Conservation (phyloP, 2,797 vertebrate genomes). For the Sebastes miniatus region DNA sequence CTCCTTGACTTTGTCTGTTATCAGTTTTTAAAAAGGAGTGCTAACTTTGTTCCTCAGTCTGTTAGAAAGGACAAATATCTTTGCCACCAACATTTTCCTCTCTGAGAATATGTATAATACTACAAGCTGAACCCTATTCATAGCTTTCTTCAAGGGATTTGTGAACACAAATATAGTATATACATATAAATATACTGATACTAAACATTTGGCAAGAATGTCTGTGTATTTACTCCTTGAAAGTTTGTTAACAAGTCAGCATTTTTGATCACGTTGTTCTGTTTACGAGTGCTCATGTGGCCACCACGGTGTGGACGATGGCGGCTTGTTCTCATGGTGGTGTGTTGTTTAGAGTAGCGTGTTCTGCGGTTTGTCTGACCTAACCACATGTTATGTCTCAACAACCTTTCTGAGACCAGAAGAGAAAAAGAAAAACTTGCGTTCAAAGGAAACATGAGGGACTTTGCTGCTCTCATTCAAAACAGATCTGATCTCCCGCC, state of each 20-base stretch:
- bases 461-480: conserved; percentile 24
- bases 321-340: conserved; percentile 41
- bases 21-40: conserved; percentile 13
- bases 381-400: conserved; percentile 69
- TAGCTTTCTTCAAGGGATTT: background rate
- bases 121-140: background rate
- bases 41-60: background rate
- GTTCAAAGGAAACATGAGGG: conserved; percentile 24
- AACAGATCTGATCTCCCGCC: conserved; percentile 35
- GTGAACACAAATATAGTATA: background rate
- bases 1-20: background rate
- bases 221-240: background rate
- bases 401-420: conserved; percentile 50
- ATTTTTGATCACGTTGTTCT: background rate
- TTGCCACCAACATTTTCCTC: background rate
- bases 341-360: conserved; percentile 54
- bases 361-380: conserved; percentile 55
- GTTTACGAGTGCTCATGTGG: conserved; percentile 38
- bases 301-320: conserved; percentile 28
- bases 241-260: background rate
- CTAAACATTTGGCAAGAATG: background rate
- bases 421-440: background rate
- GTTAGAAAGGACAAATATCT: background rate
- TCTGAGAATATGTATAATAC: background rate
- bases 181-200: background rate